Conservation (phyloP, 2,113 vertebrate genomes). For the Tinamus guttatus region DNA sequence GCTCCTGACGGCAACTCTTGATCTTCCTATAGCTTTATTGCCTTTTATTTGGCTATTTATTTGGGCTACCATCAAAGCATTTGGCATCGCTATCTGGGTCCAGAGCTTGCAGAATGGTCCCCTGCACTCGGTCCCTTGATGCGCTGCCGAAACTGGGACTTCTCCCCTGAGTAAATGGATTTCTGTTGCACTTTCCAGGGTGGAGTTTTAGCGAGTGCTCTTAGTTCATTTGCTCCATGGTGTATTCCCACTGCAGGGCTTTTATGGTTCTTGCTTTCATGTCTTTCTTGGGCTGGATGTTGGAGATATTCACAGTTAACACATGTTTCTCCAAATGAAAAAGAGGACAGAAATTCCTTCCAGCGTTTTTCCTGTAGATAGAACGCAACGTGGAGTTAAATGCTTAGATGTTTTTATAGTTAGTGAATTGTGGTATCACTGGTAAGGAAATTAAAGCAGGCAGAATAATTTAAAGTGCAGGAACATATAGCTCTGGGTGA, state of each 20-base stretch:
- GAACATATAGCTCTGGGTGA: slow-evolving; percentile 19
- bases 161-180: background rate
- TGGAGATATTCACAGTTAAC: background rate
- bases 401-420: background rate
- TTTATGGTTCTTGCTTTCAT: background rate
- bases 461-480: slow-evolving; percentile 4
- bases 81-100: background rate
- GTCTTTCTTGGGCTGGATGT: background rate
- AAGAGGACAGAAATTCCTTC: background rate
- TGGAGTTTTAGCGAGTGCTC: background rate
- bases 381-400: background rate
- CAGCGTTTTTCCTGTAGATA: background rate
- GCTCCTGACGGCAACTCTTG: background rate
- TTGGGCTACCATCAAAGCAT: too few relatives aligned
- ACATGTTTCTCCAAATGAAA: background rate
- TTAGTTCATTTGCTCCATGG: background rate
- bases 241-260: background rate
- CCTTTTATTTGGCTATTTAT: background rate
- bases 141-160: background rate
- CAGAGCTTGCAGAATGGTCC: background rate
- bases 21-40: too few relatives aligned
- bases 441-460: slow-evolving; percentile 15
- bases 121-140: background rate
- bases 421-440: slow-evolving; percentile 1
- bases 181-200: too few relatives aligned